A percentile compares a stretch with the other conserved stretches of the same genome.
phyloP scores from a whole-genome alignment of 2,888 invertebrate species.

The Orthosia cruda region DNA sequence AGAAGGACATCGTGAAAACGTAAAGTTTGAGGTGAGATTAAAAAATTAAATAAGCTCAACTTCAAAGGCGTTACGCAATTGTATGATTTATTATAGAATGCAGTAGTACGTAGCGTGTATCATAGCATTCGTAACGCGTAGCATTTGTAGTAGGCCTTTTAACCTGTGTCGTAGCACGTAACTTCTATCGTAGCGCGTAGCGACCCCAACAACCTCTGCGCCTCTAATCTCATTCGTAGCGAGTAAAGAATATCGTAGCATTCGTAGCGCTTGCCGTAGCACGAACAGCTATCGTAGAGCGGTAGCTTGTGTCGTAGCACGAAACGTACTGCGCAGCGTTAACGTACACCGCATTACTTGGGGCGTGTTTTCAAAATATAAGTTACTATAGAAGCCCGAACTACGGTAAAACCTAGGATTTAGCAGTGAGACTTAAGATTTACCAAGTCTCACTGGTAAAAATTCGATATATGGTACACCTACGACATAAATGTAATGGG shows the following conservation, averaged over 20 bases:
- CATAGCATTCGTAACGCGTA: slow-evolving; percentile 1
- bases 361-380: too few relatives aligned
- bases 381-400: too few relatives aligned
- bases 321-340: not conserved
- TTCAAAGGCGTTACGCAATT: too few relatives aligned
- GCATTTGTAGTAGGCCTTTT: not conserved
- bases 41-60: too few relatives aligned
- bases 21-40: too few relatives aligned
- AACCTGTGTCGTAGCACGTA: not conserved
- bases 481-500: too few relatives aligned
- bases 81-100: too few relatives aligned
- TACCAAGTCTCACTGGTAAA: too few relatives aligned
- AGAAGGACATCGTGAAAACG: too few relatives aligned
- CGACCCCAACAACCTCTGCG: not conserved
- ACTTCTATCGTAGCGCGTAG: not conserved
- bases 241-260: not conserved
- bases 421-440: too few relatives aligned
- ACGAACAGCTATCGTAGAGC: not conserved
- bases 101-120: not conserved
- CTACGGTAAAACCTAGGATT: too few relatives aligned
- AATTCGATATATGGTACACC: too few relatives aligned
- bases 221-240: not conserved
- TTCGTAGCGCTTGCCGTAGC: not conserved
- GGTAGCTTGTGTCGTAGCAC: not conserved
- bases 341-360: not conserved